These are phyloP conservation scores for Seriola aureovittata DNA, from an alignment of 2,113 vertebrate genomes.

Conservation along the genomic window DNA sequence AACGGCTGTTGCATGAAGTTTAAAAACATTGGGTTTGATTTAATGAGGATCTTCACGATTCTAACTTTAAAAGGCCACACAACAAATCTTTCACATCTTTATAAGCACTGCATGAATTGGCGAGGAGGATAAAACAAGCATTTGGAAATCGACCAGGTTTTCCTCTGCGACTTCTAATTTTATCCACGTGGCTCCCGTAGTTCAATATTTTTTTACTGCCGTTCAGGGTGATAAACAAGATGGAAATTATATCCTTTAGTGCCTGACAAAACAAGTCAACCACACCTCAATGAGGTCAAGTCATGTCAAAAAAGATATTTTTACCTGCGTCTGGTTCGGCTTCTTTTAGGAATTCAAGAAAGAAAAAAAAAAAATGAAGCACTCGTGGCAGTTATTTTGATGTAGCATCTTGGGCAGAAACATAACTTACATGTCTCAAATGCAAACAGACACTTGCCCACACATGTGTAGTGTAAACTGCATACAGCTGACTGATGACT, in stretches of 20 bases:
- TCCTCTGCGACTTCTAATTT: slow-evolving; percentile 1
- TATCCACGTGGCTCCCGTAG: background rate
- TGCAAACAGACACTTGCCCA: slow-evolving; percentile 54
- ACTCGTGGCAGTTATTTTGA: slow-evolving; percentile 27
- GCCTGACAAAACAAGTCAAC: slow-evolving; percentile 33
- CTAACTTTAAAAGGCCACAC: background rate
- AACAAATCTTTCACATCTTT: background rate
- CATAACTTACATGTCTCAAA: slow-evolving; percentile 52
- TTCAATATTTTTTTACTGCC: slow-evolving; percentile 39
- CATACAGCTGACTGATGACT: slow-evolving; percentile 70
- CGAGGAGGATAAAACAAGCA: background rate
- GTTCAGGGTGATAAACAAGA: slow-evolving; percentile 38
- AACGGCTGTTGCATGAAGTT: background rate
- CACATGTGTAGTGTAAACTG: slow-evolving; percentile 57
- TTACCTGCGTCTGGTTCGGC: slow-evolving; percentile 26
- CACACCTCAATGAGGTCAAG: slow-evolving; percentile 39
- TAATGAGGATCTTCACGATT: background rate
- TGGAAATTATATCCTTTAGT: slow-evolving; percentile 24
- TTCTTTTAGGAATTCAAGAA: slow-evolving; percentile 7
- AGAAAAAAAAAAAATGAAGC: background rate
- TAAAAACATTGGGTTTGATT: background rate
- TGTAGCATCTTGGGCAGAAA: slow-evolving; percentile 39
- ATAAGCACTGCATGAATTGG: background rate
- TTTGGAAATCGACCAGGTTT: background rate
- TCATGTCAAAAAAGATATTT: slow-evolving; percentile 13